These are phyloP conservation scores for Protosalanx chinensis DNA, from an alignment of 2,797 vertebrate species.

Conservation along the genomic window DNA sequence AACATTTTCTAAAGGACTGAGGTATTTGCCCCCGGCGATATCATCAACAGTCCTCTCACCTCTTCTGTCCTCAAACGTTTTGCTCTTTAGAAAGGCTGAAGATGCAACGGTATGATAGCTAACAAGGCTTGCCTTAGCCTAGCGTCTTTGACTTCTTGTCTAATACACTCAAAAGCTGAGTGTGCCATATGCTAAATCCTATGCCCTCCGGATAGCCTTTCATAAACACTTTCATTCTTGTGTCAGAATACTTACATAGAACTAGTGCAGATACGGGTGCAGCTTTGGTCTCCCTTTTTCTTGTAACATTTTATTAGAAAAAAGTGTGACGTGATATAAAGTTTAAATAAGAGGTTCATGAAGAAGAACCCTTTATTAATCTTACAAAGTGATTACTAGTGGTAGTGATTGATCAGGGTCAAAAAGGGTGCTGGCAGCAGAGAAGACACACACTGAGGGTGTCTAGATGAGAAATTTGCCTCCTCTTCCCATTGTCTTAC, in stretches of 20 bases:
- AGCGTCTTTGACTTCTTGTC: background rate
- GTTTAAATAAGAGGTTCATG: background rate
- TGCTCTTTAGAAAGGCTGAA: conserved; percentile 1
- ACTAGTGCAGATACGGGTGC: background rate
- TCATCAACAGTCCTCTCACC: background rate
- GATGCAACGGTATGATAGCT: conserved; percentile 2
- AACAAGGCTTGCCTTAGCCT: background rate
- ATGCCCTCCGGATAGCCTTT: background rate
- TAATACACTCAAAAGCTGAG: conserved; percentile 3
- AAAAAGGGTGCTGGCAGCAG: too few species aligned
- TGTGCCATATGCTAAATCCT: background rate
- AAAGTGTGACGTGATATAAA: background rate
- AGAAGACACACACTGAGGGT: too few species aligned
- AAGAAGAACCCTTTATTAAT: too few species aligned
- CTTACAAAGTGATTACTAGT: too few species aligned
- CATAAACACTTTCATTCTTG: background rate
- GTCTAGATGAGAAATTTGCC: too few species aligned
- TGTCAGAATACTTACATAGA: background rate
- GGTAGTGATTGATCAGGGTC: too few species aligned
- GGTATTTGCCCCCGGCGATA: conserved; percentile 40
- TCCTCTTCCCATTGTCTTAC: too few species aligned
- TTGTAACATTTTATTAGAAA: background rate
- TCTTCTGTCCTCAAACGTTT: conserved; percentile 7
- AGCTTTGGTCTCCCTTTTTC: background rate
- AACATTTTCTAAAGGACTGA: conserved; percentile 14